A percentile compares a stretch with the other conserved stretches of the same genome.
phyloP scores from a whole-genome alignment of 2,888 invertebrate species.

The Hoplodrina ambigua region DNA sequence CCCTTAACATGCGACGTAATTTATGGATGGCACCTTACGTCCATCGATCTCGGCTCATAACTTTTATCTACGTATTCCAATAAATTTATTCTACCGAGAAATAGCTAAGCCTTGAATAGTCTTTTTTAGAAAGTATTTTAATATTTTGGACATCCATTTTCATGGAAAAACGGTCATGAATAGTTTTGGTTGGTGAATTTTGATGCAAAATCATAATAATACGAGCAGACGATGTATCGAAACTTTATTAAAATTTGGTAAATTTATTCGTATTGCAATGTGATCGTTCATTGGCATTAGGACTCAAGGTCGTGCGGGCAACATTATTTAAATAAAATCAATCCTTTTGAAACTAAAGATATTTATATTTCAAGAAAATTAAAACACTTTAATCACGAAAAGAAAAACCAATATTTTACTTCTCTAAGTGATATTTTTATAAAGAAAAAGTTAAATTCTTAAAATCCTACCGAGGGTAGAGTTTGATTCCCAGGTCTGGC shows the following conservation, averaged over 20 bases:
- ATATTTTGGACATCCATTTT: slow-evolving; percentile 14
- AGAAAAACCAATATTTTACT: too few species aligned
- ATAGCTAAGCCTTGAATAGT: not conserved
- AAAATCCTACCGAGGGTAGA: too few species aligned
- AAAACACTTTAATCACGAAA: too few species aligned
- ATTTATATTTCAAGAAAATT: too few species aligned
- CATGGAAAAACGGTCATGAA: not conserved
- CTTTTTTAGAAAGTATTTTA: slow-evolving; percentile 2
- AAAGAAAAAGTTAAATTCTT: too few species aligned
- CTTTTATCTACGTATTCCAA: not conserved
- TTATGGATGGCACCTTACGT: not conserved
- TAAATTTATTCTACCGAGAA: slow-evolving; percentile 1
- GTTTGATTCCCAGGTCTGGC: too few species aligned
- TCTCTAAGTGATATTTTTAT: too few species aligned
- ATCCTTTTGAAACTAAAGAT: too few species aligned
- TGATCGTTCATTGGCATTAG: not conserved
- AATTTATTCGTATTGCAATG: not conserved
- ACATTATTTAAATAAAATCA: too few species aligned
- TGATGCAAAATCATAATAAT: not conserved
- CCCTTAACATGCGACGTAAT: too few species aligned
- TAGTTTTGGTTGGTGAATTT: not conserved
- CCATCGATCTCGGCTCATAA: not conserved
- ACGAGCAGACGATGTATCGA: not conserved
- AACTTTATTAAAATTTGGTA: not conserved
- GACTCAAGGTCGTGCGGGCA: not conserved